phyloP scores from a whole-genome alignment of 2,113 vertebrate species.

The Anarhynchus alexandrinus region DNA sequence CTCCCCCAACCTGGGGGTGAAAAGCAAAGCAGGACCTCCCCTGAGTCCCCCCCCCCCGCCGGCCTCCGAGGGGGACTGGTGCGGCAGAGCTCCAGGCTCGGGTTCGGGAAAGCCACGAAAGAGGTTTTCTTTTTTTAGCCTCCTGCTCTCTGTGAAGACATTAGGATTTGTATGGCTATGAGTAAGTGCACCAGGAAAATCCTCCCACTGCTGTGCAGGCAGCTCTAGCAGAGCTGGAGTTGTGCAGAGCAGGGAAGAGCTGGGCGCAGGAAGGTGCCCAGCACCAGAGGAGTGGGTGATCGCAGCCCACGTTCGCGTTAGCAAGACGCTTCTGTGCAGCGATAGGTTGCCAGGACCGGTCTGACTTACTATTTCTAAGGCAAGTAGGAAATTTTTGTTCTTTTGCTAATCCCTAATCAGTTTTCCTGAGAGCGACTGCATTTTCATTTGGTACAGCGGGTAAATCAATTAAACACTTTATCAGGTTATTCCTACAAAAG shows the following conservation, averaged over 20 bases:
- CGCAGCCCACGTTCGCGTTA: background rate
- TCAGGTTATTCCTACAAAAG: slow-evolving; percentile 24
- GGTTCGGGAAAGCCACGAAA: background rate
- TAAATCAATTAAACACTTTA: slow-evolving; percentile 40
- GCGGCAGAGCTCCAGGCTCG: background rate
- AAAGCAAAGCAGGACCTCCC: background rate
- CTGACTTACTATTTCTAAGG: background rate
- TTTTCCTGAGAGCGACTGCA: background rate
- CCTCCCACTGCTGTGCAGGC: slow-evolving; percentile 38
- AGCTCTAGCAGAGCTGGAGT: background rate
- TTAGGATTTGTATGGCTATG: slow-evolving; percentile 1
- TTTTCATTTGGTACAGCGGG: background rate
- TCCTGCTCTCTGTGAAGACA: slow-evolving; percentile 13
- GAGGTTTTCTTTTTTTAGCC: slow-evolving; percentile 42
- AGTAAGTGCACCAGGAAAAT: slow-evolving; percentile 35
- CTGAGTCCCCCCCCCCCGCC: background rate
- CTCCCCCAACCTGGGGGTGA: background rate
- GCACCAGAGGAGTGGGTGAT: background rate
- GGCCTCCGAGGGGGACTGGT: background rate
- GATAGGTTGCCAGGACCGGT: background rate
- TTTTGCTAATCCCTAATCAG: background rate
- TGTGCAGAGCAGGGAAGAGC: background rate
- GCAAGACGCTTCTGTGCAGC: background rate
- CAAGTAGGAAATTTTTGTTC: background rate
- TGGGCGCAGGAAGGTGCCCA: background rate